These are phyloP conservation scores for Trialeurodes vaporariorum DNA, from an alignment of 1,140 invertebrate species.

Conservation along the genomic window DNA sequence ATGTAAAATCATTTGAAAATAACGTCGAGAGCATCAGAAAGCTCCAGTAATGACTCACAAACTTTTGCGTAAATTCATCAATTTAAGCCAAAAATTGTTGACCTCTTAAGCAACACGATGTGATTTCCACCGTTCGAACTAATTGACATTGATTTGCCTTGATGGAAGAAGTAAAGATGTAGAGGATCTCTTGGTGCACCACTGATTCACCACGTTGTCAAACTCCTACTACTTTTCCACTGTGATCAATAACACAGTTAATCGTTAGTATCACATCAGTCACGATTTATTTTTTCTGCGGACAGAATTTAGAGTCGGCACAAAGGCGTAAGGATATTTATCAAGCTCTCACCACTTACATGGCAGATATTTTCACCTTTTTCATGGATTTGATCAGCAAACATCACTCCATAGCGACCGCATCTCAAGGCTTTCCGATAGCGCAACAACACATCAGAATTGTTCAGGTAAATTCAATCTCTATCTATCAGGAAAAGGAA, in stretches of 20 bases:
- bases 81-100: too few relatives aligned
- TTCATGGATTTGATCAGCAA: conserved; percentile 64
- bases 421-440: conserved; percentile 39
- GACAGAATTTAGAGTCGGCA: conserved; percentile 32
- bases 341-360: conserved; percentile 67
- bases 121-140: too few relatives aligned
- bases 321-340: conserved; percentile 79
- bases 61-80: too few relatives aligned
- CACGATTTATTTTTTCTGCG: background rate
- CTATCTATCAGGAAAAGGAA: too few relatives aligned
- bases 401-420: conserved; percentile 37
- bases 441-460: conserved; percentile 58
- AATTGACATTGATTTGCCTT: too few relatives aligned
- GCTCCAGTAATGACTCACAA: too few relatives aligned
- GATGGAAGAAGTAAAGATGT: too few relatives aligned
- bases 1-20: too few relatives aligned
- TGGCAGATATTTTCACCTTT: conserved; percentile 76
- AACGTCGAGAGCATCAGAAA: too few relatives aligned
- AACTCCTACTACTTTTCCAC: background rate
- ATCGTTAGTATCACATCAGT: background rate
- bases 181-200: too few relatives aligned
- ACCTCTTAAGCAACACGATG: too few relatives aligned
- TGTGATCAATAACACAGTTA: background rate
- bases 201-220: too few relatives aligned
- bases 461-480: conserved; percentile 55